Base-by-base conservation (phyloP, 2,113 vertebrate genomes). In the Orycteropus afer region DNA sequence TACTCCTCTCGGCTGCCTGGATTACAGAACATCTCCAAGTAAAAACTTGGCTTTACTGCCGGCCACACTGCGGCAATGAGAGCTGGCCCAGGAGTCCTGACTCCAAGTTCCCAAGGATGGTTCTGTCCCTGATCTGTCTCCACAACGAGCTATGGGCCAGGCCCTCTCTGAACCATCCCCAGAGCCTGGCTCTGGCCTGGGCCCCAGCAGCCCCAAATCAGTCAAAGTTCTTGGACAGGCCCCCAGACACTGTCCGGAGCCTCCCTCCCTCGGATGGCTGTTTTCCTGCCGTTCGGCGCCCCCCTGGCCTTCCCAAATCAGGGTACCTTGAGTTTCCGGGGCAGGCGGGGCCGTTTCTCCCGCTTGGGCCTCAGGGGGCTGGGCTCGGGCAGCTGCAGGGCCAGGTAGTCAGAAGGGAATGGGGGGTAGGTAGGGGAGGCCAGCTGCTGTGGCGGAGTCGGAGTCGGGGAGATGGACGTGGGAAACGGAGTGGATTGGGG, bases 331-430 rank as follows among this genome's bases (percentile, higher is more conserved):
- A 98, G 97, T 90, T 98, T 98, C 97, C 97, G 97, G 97, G 97
- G 95, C 88, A 97, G 97, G 92, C 97, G 97, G 97, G 98, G 95
- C 96, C 98, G 97, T 97, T 98, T 97, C 97, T 97, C 97, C 97
- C 97, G 97, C 96, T 98, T 98, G 96, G 97, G 94, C 96, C 95
- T 98, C 97, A 95, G 97, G 98, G 97, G 96, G 95, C 96, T 90
- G 97, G 98, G 97, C 96, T 98, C 98, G 15, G 98, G 97, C 96
- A 97, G 97, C 94, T 97, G 97, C 94, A 98, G 98, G 89, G 98
- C 97, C 97, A 98, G 97, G 97, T 98, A 98, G 96, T 98, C 98
- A 73, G 98, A 97, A 96, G 98, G 98, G 92, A 98, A 98, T 86
- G 98, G 97, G 97, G 97, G 97, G 91, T 98, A 98, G 74, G 97